A percentile compares a stretch with the other conserved stretches of the same genome.
These are phyloP conservation scores for Myiotriccus ornatus DNA, from an alignment of 2,797 vertebrate species.

Conservation along the genomic window DNA sequence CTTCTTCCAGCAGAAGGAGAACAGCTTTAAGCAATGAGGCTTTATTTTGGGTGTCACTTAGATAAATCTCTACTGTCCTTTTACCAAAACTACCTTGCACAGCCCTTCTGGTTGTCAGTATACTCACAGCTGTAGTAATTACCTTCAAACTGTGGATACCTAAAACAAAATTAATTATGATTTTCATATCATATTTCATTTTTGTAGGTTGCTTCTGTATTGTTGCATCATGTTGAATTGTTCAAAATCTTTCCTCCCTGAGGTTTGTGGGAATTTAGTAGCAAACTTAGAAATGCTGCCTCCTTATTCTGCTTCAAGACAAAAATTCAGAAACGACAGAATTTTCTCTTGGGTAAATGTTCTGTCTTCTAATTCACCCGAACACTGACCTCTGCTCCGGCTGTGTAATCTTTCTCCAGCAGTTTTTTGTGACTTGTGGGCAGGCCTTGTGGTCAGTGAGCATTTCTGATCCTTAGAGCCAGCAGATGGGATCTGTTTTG, in stretches of 20 bases:
- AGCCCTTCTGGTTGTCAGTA: neutral
- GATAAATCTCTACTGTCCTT: neutral
- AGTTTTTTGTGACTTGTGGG: neutral
- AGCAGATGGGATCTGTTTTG: neutral
- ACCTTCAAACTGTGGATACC: neutral
- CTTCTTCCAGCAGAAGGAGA: neutral
- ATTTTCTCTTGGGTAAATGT: neutral
- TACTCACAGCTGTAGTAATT: neutral
- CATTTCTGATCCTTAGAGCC: fast-evolving
- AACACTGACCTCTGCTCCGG: neutral
- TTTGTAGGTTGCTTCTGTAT: neutral
- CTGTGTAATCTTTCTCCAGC: neutral
- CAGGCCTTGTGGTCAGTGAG: neutral
- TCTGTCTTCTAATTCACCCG: neutral
- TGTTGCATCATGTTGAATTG: neutral
- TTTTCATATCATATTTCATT: neutral
- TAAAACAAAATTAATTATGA: neutral
- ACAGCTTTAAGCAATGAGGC: neutral
- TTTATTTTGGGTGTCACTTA: neutral
- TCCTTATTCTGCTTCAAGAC: neutral
- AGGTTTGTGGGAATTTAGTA: neutral
- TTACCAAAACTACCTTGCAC: neutral
- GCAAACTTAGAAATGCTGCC: neutral
- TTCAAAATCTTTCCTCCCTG: neutral
- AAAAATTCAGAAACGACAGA: neutral